Evolutionary conservation across 1,140 invertebrate species (phyloP), one percentile per base, ranked within the genome.

Genomic region (Campoletis sonorensis): DNA sequence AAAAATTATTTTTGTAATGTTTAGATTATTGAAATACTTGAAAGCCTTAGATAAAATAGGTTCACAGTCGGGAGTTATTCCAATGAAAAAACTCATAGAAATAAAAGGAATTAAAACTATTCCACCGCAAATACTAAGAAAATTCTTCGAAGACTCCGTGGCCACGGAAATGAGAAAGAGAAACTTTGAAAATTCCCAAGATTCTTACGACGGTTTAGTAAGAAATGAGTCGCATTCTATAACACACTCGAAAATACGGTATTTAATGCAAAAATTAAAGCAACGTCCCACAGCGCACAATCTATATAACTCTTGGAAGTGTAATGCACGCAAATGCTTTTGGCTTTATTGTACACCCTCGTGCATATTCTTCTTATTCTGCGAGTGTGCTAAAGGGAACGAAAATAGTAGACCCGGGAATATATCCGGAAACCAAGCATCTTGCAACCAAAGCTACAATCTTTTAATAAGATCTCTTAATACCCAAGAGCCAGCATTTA

Each of bases 381-480:
- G 49, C 23, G 27, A 33, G 54, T 51, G 49, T 80, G 49, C 54
- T 37, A 67, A 82, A 33, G 33, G 75, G 49, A 68, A 27, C 51
- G 68, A 71, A 64, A 64, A 64, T n/a, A 70, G 49, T 13, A 64
- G 75, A 49, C 23, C 21, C 33, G 61, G 27, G 23, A 82, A 79
- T 79, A 76, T 76, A 33, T 67, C 79, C 82, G 64, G 61, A 77
- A 83, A 71, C 80, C 82, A 80, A 81, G 71, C 51, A 67, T 26
- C 30, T 79, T 30, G 78, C 51, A n/a, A 82, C 49, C 30, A 79
- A 72, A 54, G 72, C 21, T 27, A 75, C 79, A 84, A 84, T 84
- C 83, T 82, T 84, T 84, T 84, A 84, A 84, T 84, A 84, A 84
- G 83, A 84, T 84, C 83, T 84, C 81, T 84, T 84, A 84, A 84